Evolutionary conservation across 2,113 vertebrate genomes (phyloP).

Genomic region (Rhodinocichla rosea): DNA sequence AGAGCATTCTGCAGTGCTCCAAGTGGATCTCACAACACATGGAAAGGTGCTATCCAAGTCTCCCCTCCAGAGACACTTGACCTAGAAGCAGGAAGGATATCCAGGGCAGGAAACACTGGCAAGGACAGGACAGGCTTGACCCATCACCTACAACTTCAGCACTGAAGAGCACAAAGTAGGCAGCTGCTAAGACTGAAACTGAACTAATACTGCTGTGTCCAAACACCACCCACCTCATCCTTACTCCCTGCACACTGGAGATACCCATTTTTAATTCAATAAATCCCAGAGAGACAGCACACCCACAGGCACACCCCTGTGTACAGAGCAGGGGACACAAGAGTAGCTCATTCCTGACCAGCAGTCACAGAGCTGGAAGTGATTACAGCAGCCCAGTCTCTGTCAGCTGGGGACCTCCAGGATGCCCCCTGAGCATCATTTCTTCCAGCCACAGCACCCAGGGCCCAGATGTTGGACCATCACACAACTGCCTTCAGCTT

Average conservation of each 20-base stretch:
- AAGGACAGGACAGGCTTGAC: not conserved
- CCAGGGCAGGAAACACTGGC: not conserved
- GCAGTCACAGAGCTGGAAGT: not conserved
- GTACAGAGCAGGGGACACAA: not conserved
- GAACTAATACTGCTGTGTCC: not conserved
- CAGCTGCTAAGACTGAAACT: not conserved
- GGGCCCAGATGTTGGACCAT: not conserved
- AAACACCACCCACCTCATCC: not conserved
- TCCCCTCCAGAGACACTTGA: not conserved
- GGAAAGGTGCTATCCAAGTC: not conserved
- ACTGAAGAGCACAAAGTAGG: not conserved
- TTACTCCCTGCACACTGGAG: fast-evolving
- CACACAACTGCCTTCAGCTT: not conserved
- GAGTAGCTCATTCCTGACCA: not conserved
- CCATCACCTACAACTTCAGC: not conserved
- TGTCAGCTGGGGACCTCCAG: not conserved
- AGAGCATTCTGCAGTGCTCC: not conserved
- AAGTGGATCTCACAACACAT: not conserved
- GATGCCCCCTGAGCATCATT: not conserved
- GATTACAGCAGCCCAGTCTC: not conserved
- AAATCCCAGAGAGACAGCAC: not conserved
- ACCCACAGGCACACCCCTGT: not conserved
- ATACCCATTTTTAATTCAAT: not conserved
- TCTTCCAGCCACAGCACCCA: not conserved
- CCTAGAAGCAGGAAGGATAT: not conserved